Base-by-base conservation (phyloP, 1,140 invertebrate species). In the Drosophila tropicalis region DNA sequence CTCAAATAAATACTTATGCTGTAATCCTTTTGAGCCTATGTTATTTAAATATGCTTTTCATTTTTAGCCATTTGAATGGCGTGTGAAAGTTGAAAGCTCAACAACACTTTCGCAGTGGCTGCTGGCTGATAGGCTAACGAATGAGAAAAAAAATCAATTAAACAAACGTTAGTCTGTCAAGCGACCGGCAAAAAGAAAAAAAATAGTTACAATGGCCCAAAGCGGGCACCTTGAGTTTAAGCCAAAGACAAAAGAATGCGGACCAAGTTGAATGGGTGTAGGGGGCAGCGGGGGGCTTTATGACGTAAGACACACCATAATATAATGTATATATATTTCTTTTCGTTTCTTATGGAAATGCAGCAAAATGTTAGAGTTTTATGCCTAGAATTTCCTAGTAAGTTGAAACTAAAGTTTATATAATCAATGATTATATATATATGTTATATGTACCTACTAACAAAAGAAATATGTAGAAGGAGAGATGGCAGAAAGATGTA, bases 1-100 rank as follows among this genome's bases (percentile, higher is more conserved):
- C 40, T 36, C 40, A 25, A 36, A 12, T 69, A 40, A 6, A 40
- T 55, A 54, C 56, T 36, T 39, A 36, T 58, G 32, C 57, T 55
- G 47, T 63, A 70, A 70, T 70, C 67, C 67, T 70, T 70, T 68
- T 62, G 25, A 60, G 19, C 66, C 44, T 66, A 57, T 13, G 41
- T 36, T 66, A 56, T 62, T 68, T 62, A 10, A 60, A 67, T 67
- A 29, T 41, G 39, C 40, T 62, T 39, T 41, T 41, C 32, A 6
- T 39, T 39, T 39, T 17, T 9, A 58, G 34, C 25, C 32, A 36
- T 17, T 62, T 62, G 36, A 17, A n/a, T 29, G 12, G 60, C 39
- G 19, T 62, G 60, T 62, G 60, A 62, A 62, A 62, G 60, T 62
- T 41, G 36, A 62, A 44, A 62, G 60, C 40, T 62, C 15, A 40